Percentiles rank a stretch among this genome's conserved stretches.
Evolutionary conservation across 2,797 vertebrate species (phyloP).

Genomic region (Fistularia commersonii): DNA sequence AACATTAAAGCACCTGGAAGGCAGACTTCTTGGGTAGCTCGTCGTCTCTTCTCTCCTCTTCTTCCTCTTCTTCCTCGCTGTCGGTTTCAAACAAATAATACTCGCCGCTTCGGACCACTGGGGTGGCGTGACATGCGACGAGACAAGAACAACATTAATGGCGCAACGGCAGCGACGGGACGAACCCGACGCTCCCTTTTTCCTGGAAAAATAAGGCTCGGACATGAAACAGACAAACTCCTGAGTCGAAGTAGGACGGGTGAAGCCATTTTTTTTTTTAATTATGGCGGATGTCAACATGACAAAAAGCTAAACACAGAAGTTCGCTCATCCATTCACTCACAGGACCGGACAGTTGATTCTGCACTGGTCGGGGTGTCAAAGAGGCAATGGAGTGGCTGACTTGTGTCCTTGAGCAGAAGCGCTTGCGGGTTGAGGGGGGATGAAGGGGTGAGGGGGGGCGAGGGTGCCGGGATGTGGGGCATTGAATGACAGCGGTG

Average conservation of each 20-base stretch:
- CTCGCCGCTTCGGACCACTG: constrained; percentile 99
- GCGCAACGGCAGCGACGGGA: too few relatives aligned
- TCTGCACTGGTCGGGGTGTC: too few relatives aligned
- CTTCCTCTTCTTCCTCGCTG: constrained; percentile 95
- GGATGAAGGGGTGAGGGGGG: constrained; percentile 46
- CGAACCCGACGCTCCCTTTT: too few relatives aligned
- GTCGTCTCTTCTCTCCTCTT: constrained; percentile 90
- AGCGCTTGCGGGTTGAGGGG: constrained; percentile 67
- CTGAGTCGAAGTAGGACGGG: too few relatives aligned
- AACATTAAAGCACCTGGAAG: constrained; percentile 74
- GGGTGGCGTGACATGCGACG: too few relatives aligned
- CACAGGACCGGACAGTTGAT: too few relatives aligned
- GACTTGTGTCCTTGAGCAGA: constrained; percentile 99
- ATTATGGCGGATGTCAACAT: constrained; percentile 8
- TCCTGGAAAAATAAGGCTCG: background rate
- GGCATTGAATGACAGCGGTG: constrained; percentile 59
- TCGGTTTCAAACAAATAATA: constrained; percentile 99
- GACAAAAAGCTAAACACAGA: too few relatives aligned
- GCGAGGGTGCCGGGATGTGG: constrained; percentile 64
- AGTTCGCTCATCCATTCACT: too few relatives aligned
- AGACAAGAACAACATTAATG: too few relatives aligned
- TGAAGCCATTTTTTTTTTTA: too few relatives aligned
- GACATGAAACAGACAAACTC: too few relatives aligned
- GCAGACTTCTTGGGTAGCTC: constrained; percentile 89
- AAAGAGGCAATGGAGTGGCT: constrained; percentile 67